Evolutionary conservation across 2,797 vertebrate genomes (phyloP).

Genomic region (Todus mexicanus): DNA sequence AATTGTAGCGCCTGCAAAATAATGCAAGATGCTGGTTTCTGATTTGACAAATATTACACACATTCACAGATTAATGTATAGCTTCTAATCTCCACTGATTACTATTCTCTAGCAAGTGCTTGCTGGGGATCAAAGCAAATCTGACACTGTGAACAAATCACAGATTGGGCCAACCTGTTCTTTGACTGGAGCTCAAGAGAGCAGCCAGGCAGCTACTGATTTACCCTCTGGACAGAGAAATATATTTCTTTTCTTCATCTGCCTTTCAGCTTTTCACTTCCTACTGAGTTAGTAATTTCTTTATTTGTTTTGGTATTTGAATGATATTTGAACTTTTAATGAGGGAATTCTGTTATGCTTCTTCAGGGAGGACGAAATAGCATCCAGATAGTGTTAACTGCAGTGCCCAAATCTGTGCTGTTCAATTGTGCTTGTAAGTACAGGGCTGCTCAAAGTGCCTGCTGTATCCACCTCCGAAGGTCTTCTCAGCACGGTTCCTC

Average conservation of each 20-base stretch:
- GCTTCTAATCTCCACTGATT: background rate
- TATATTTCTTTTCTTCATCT: background rate
- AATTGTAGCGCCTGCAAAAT: background rate
- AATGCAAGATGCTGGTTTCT: background rate
- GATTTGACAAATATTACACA: background rate
- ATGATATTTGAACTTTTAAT: background rate
- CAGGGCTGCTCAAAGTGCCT: background rate
- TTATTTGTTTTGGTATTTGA: conserved; percentile 1
- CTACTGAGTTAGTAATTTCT: background rate
- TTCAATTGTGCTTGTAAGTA: background rate
- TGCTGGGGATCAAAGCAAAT: background rate
- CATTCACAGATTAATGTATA: background rate
- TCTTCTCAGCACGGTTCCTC: background rate
- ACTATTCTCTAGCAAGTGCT: background rate
- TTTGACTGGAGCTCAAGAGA: background rate
- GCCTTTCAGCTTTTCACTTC: background rate
- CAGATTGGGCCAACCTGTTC: background rate
- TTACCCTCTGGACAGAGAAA: background rate
- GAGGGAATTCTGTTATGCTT: background rate
- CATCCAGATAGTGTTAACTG: background rate
- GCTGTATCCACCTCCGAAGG: background rate
- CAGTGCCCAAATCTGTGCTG: background rate
- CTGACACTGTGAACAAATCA: background rate
- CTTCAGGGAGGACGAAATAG: background rate
- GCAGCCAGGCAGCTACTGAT: background rate